These are phyloP conservation scores for Sepiola atlantica DNA, from an alignment of 2,888 invertebrate species.

Conservation along the genomic window DNA sequence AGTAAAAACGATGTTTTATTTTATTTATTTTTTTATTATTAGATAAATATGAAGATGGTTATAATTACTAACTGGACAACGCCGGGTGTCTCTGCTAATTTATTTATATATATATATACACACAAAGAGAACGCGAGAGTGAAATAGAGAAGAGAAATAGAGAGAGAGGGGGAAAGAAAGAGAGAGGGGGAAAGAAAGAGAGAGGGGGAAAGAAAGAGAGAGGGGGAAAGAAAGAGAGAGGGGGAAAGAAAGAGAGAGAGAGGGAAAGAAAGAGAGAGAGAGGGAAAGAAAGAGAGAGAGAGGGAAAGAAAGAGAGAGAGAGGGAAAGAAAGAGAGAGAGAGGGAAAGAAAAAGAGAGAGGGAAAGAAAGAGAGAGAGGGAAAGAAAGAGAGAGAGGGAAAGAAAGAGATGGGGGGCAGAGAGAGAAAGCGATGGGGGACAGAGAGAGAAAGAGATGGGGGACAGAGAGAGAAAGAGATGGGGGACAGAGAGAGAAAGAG, in stretches of 20 bases:
- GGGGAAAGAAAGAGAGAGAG: not conserved
- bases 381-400: not conserved
- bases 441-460: not conserved
- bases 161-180: not conserved
- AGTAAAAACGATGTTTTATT: not conserved
- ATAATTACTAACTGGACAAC: not conserved
- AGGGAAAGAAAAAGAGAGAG: not conserved
- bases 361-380: accelerated
- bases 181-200: not conserved
- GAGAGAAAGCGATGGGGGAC: not conserved
- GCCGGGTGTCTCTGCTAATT: too few relatives aligned
- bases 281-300: not conserved
- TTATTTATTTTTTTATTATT: too few relatives aligned
- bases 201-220: not conserved
- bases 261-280: not conserved
- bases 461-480: not conserved
- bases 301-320: not conserved
- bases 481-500: not conserved
- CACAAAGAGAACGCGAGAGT: not conserved
- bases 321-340: not conserved
- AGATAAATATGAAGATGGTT: not conserved
- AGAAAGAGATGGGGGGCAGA: not conserved
- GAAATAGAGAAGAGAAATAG: not conserved
- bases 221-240: not conserved
- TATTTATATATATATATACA: not conserved